Conservation (phyloP, 1,140 invertebrate species). For the Diachasmimorpha longicaudata region DNA sequence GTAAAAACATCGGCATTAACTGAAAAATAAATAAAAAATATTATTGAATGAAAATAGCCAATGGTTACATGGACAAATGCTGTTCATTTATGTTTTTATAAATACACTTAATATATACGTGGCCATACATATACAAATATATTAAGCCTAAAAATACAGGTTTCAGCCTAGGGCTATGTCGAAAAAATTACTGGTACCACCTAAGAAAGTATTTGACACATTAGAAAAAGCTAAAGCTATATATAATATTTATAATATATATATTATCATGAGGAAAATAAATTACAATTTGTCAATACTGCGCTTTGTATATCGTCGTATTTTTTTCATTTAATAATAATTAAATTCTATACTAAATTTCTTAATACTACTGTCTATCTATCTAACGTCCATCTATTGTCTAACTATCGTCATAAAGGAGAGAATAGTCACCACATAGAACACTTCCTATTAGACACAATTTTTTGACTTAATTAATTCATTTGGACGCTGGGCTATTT, state of each 20-base stretch:
- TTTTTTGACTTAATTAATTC: not conserved
- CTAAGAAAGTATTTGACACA: constrained; percentile 32
- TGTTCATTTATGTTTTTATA: constrained; percentile 33
- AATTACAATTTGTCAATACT: constrained; percentile 61
- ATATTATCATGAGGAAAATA: constrained; percentile 53
- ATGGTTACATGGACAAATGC: constrained; percentile 19
- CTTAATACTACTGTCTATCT: not conserved
- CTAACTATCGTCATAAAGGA: not conserved
- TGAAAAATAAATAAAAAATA: not conserved
- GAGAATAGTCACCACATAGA: not conserved
- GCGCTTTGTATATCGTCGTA: constrained; percentile 43
- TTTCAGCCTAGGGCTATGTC: constrained; percentile 24
- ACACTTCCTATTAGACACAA: not conserved
- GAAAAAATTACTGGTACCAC: constrained; percentile 15
- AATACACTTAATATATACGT: constrained; percentile 34
- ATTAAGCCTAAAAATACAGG: constrained; percentile 30
- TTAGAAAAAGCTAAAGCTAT: constrained; percentile 29
- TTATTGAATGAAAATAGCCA: constrained; percentile 5
- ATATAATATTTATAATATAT: constrained; percentile 29
- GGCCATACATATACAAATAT: constrained; percentile 37
- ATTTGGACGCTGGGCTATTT: not conserved
- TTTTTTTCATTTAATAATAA: not conserved
- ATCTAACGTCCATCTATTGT: not conserved
- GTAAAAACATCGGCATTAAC: not conserved
- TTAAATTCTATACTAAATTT: not conserved